These are phyloP conservation scores for Perca schrenkii DNA, from an alignment of 2,113 vertebrate genomes.

Conservation along the genomic window DNA sequence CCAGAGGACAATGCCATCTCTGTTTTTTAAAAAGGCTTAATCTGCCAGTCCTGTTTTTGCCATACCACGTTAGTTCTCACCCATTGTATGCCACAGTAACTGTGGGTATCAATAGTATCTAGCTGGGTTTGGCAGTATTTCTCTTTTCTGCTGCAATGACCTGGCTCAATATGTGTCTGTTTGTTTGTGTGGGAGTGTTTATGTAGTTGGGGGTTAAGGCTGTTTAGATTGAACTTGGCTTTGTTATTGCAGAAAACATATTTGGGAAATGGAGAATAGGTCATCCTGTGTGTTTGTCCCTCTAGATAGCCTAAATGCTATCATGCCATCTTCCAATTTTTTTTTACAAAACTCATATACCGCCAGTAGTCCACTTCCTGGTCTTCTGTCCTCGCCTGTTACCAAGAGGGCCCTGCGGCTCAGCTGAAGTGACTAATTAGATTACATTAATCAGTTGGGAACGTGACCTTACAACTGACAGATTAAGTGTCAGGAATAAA, in stretches of 20 bases:
- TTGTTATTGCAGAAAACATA: constrained; percentile 50
- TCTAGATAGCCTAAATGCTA: constrained; percentile 7
- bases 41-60: constrained; percentile 46
- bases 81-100: constrained; percentile 14
- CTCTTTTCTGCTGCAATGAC: constrained; percentile 33
- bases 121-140: constrained; percentile 28
- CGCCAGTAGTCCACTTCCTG: constrained; percentile 29
- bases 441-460: constrained; percentile 82
- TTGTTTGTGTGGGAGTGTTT: constrained; percentile 52
- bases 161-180: constrained; percentile 34
- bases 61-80: constrained; percentile 48
- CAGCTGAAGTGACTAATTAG: constrained; percentile 74
- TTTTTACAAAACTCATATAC: constrained; percentile 21
- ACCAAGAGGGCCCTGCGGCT: constrained; percentile 55
- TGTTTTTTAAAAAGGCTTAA: constrained; percentile 58
- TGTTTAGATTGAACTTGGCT: constrained; percentile 37
- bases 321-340: constrained; percentile 18
- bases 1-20: constrained; percentile 66
- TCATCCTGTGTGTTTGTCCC: constrained; percentile 31
- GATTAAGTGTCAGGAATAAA: constrained; percentile 80
- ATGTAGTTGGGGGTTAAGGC: constrained; percentile 34
- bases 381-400: constrained; percentile 49
- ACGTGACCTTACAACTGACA: constrained; percentile 83
- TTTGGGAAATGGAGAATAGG: constrained; percentile 44
- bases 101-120: constrained; percentile 17